Percentiles rank a stretch among this genome's conserved stretches.
Conservation (phyloP, 2,797 vertebrate genomes). For the Falco biarmicus region DNA sequence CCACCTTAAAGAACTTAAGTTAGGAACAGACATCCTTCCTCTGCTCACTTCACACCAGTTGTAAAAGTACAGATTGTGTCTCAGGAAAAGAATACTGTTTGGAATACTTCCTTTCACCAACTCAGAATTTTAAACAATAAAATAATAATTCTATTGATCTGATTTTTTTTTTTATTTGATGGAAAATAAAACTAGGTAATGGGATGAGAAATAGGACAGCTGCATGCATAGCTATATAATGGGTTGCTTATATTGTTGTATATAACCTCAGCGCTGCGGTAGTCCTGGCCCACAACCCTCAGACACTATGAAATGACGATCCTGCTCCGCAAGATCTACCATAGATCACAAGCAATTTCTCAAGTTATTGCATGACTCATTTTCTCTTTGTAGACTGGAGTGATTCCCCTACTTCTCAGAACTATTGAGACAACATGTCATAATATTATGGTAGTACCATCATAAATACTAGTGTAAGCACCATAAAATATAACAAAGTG, state of each 20-base stretch:
- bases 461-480: background rate
- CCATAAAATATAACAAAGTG: background rate
- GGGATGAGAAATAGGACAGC: background rate
- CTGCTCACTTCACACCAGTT: background rate
- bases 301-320: background rate
- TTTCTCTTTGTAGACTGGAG: background rate
- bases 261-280: background rate
- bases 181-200: background rate
- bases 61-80: background rate
- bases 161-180: background rate
- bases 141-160: background rate
- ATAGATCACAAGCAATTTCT: background rate
- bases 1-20: background rate
- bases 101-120: background rate
- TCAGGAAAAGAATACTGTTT: background rate
- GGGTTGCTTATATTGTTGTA: background rate
- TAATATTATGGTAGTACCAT: background rate
- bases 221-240: fast-evolving
- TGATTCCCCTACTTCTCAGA: background rate
- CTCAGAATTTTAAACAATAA: background rate
- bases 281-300: background rate
- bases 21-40: background rate
- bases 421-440: background rate
- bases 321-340: background rate
- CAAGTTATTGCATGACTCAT: background rate